A percentile compares a stretch with the other conserved stretches of the same genome.
phyloP scores from a whole-genome alignment of 2,797 vertebrate species.

The Ispidina picta region DNA sequence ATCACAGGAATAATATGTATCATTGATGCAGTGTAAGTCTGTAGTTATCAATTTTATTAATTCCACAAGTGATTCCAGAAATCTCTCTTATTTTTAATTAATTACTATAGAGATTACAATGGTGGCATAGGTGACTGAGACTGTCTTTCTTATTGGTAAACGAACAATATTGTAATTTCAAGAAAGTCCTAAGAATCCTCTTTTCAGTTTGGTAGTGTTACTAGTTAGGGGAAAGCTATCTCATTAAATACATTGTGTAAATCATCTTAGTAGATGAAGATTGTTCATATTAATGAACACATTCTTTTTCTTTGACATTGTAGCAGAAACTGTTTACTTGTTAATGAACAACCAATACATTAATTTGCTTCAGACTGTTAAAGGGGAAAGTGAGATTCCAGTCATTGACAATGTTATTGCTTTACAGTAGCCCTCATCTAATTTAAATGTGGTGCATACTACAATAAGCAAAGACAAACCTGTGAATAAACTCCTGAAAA shows the following conservation, averaged over 20 bases:
- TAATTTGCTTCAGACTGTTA: slow-evolving; percentile 80
- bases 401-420: slow-evolving; percentile 77
- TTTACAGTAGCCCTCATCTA: slow-evolving; percentile 80
- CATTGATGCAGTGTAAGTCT: slow-evolving; percentile 74
- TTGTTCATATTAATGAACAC: slow-evolving; percentile 72
- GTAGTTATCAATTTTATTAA: slow-evolving; percentile 73
- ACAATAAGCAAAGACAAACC: slow-evolving; percentile 81
- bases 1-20: slow-evolving; percentile 71
- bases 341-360: slow-evolving; percentile 78
- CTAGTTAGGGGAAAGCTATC: slow-evolving; percentile 72
- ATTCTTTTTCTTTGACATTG: slow-evolving; percentile 69
- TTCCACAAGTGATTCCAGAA: slow-evolving; percentile 67
- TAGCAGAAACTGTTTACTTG: slow-evolving; percentile 76
- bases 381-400: slow-evolving; percentile 76
- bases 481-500: slow-evolving; percentile 86
- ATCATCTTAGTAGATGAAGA: slow-evolving; percentile 75
- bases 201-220: slow-evolving; percentile 78
- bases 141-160: slow-evolving; percentile 71
- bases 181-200: slow-evolving; percentile 71
- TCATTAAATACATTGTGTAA: slow-evolving; percentile 77
- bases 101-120: slow-evolving; percentile 68
- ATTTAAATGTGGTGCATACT: slow-evolving; percentile 83
- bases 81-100: slow-evolving; percentile 62
- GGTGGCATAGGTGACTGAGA: slow-evolving; percentile 74
- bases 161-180: slow-evolving; percentile 68